phyloP scores from a whole-genome alignment of 2,797 vertebrate genomes.

The Petrocephalus sullivani region DNA sequence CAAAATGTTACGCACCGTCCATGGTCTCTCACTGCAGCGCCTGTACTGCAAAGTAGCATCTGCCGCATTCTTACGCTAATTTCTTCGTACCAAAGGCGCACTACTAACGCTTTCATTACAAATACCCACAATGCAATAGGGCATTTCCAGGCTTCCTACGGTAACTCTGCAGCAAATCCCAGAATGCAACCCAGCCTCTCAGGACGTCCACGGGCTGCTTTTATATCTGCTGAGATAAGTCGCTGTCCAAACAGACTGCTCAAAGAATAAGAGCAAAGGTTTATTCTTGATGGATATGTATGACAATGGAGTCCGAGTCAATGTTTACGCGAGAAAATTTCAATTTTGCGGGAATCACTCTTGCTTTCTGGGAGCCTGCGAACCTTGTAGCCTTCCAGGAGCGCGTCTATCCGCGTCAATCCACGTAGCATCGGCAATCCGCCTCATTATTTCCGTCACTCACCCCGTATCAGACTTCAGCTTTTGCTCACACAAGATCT shows the following conservation, averaged over 20 bases:
- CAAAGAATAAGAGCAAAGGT: constrained; percentile 9
- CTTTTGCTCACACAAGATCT: neutral
- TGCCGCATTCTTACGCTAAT: neutral
- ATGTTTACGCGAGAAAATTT: constrained; percentile 19
- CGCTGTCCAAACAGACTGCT: constrained; percentile 26
- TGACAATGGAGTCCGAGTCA: neutral
- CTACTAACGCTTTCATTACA: neutral
- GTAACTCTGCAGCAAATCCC: neutral
- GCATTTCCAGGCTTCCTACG: neutral
- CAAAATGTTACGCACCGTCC: neutral
- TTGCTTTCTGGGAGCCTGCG: neutral
- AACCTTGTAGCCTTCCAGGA: neutral
- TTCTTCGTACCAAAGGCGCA: neutral
- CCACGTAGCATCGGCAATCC: too few species aligned
- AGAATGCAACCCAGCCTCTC: neutral
- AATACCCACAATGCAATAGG: neutral
- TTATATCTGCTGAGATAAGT: constrained; percentile 4
- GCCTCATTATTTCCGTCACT: neutral
- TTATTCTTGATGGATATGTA: neutral
- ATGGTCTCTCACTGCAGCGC: neutral
- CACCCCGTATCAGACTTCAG: neutral
- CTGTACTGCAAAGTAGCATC: neutral
- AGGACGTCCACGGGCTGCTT: neutral
- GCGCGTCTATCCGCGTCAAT: too few species aligned
- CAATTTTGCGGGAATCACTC: neutral